These are phyloP conservation scores for Scrobipalpa costella DNA, from an alignment of 2,888 invertebrate genomes.

Conservation along the genomic window DNA sequence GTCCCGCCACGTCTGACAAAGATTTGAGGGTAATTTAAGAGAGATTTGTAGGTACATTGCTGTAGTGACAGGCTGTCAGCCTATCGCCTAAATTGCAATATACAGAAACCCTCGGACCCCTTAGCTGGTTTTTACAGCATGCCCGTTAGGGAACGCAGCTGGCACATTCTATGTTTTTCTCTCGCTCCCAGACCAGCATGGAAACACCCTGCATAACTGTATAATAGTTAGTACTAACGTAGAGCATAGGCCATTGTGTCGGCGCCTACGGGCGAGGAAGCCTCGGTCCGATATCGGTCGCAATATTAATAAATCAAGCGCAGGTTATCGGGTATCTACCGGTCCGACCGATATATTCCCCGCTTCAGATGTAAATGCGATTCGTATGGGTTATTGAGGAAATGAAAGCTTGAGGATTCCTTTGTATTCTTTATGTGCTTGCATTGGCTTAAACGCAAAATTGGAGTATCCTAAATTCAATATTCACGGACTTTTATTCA, in stretches of 20 bases:
- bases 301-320: slow-evolving; percentile 28
- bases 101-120: too few species aligned
- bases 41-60: too few species aligned
- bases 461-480: too few species aligned
- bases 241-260: neutral
- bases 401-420: neutral
- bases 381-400: neutral
- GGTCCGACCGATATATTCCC: slow-evolving; percentile 1
- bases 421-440: neutral
- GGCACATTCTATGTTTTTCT: too few species aligned
- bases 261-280: slow-evolving; percentile 20
- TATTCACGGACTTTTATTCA: too few species aligned
- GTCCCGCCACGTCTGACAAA: too few species aligned
- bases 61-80: too few species aligned
- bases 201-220: neutral
- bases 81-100: too few species aligned
- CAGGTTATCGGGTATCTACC: slow-evolving; percentile 20
- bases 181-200: too few species aligned
- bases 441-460: neutral
- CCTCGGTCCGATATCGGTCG: slow-evolving; percentile 22
- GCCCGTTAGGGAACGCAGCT: too few species aligned
- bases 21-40: too few species aligned
- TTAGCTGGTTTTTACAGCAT: too few species aligned
- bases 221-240: neutral
- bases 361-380: slow-evolving; percentile 9